Evolutionary conservation across 2,797 vertebrate species (phyloP).

Genomic region (Silurus lanzhouensis): DNA sequence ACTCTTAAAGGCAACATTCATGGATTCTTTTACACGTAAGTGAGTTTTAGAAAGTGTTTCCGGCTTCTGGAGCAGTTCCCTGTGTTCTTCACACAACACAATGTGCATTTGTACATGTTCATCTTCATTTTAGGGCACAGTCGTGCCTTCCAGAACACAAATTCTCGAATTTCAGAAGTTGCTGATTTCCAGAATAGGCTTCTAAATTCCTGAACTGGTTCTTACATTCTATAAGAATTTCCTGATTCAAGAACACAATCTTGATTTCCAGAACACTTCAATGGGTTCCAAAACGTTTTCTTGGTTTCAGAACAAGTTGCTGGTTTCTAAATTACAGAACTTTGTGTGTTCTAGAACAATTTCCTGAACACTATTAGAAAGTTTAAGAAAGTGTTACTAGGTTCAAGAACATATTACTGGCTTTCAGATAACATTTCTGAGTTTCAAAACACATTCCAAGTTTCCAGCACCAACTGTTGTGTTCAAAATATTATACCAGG

Average conservation of each 20-base stretch:
- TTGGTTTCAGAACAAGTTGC: not conserved
- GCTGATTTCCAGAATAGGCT: not conserved
- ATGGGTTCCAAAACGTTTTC: not conserved
- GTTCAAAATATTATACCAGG: no score
- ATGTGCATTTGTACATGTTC: not conserved
- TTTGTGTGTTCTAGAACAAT: no score
- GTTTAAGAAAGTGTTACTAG: not conserved
- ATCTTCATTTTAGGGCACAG: not conserved
- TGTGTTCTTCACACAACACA: no score
- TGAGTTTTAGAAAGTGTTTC: no score
- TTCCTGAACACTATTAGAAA: not conserved
- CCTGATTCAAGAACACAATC: not conserved
- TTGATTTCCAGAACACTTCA: not conserved
- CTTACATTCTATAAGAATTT: not conserved
- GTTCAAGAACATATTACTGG: not conserved
- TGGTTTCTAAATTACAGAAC: not conserved
- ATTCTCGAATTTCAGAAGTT: not conserved
- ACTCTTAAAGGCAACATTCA: no score
- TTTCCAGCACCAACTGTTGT: no score
- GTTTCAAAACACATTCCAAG: not conserved
- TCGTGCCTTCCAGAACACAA: not conserved
- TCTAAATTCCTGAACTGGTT: not conserved
- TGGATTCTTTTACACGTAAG: no score
- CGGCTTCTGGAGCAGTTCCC: no score
- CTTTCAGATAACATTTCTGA: not conserved